Evolutionary conservation across 2,113 vertebrate species (phyloP).

Genomic region (Passer domesticus): DNA sequence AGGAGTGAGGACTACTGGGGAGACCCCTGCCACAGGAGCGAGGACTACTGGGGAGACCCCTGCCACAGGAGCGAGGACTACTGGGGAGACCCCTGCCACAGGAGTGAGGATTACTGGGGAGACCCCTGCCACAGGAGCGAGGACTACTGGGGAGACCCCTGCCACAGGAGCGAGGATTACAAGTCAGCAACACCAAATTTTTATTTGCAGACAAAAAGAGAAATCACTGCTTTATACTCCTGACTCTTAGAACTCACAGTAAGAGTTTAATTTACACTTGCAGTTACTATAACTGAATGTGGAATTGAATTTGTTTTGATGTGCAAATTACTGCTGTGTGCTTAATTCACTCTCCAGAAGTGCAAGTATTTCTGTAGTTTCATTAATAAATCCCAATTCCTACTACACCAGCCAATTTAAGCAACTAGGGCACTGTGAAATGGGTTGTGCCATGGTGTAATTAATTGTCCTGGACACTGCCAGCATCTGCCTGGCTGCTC

Average conservation of each 20-base stretch:
- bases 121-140: no score
- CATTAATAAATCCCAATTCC: conserved; percentile 44
- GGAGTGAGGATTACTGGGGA: no score
- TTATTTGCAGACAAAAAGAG: not conserved
- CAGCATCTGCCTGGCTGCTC: not conserved
- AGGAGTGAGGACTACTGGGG: not conserved
- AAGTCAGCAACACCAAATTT: not conserved
- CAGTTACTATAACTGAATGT: not conserved
- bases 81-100: no score
- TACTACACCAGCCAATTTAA: conserved; percentile 3
- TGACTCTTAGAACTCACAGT: not conserved
- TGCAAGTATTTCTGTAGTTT: not conserved
- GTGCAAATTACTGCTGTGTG: not conserved
- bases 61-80: no score
- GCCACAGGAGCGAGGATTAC: not conserved
- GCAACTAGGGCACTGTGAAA: conserved; percentile 19
- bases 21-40: not conserved
- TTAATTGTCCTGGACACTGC: not conserved
- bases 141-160: not conserved
- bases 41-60: no score
- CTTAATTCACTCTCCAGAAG: not conserved
- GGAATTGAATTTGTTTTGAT: conserved; percentile 28
- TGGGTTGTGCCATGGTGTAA: not conserved
- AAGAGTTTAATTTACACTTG: not conserved
- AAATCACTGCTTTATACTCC: not conserved